Conservation (phyloP, 2,113 vertebrate genomes). For the Vicugna pacos region DNA sequence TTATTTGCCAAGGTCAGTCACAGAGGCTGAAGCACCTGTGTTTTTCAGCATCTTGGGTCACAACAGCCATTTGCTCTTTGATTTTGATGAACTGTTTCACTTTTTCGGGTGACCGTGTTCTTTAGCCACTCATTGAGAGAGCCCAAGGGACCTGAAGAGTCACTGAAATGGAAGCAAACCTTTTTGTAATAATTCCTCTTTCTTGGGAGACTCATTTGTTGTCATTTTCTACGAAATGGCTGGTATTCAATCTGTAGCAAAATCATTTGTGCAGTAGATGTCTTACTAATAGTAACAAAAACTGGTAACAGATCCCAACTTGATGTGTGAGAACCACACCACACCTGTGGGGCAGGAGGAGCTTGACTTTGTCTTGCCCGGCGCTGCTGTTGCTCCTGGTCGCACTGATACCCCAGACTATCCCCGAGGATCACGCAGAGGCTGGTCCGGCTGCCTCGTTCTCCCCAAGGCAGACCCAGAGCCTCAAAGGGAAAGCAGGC, state of each 20-base stretch:
- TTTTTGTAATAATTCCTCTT: not conserved
- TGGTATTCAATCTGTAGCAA: not conserved
- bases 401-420: not conserved
- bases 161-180: not conserved
- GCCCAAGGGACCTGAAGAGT: not conserved
- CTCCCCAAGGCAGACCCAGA: not conserved
- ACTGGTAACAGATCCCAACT: not conserved
- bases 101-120: not conserved
- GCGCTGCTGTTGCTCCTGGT: not conserved
- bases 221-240: not conserved
- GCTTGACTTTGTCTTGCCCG: not conserved
- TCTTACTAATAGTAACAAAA: not conserved
- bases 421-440: not conserved
- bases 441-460: not conserved
- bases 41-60: constrained; percentile 10
- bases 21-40: constrained; percentile 53
- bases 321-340: not conserved
- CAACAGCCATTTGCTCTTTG: not conserved
- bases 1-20: constrained; percentile 66
- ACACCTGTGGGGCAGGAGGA: not conserved
- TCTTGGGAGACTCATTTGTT: not conserved
- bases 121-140: not conserved
- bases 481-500: not conserved
- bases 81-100: constrained; percentile 48
- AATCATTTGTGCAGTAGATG: not conserved